Evolutionary conservation across 2,113 vertebrate genomes (phyloP).

Genomic region (Aplodontia rufa): DNA sequence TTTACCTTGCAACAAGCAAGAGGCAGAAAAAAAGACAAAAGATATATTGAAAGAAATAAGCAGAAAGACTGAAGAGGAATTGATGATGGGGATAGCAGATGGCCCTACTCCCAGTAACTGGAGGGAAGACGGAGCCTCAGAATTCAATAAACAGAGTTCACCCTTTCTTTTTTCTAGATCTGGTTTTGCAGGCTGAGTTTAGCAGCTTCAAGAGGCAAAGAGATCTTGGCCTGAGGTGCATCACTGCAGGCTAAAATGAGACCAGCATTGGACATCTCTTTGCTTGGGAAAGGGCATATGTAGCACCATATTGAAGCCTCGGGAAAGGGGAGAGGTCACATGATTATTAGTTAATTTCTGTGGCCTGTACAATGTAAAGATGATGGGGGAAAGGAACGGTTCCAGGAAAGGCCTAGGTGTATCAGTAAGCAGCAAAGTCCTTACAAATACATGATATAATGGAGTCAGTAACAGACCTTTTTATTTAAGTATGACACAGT

Average conservation of each 20-base stretch:
- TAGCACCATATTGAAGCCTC: not conserved
- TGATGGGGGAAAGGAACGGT: not conserved
- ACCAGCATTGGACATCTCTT: rapidly evolving
- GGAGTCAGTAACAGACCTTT: not conserved
- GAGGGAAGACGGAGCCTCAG: not conserved
- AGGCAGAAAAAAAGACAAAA: not conserved
- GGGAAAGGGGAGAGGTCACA: not conserved
- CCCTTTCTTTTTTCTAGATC: not conserved
- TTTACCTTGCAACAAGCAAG: not conserved
- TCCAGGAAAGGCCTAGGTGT: not conserved
- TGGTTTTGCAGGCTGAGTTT: not conserved
- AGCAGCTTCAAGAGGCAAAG: not conserved
- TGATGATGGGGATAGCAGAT: rapidly evolving
- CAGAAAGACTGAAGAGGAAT: not conserved
- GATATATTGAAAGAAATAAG: not conserved
- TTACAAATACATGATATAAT: constrained; percentile 2
- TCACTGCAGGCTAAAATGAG: not conserved
- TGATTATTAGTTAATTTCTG: not conserved
- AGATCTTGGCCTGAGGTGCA: not conserved
- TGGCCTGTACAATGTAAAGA: not conserved
- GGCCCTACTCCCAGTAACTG: rapidly evolving
- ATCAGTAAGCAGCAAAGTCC: not conserved
- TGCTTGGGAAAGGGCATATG: not conserved
- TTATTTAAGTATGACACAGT: not conserved
- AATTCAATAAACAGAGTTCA: not conserved